These are phyloP conservation scores for Alca torda DNA, from an alignment of 2,797 vertebrate genomes.

Conservation along the genomic window DNA sequence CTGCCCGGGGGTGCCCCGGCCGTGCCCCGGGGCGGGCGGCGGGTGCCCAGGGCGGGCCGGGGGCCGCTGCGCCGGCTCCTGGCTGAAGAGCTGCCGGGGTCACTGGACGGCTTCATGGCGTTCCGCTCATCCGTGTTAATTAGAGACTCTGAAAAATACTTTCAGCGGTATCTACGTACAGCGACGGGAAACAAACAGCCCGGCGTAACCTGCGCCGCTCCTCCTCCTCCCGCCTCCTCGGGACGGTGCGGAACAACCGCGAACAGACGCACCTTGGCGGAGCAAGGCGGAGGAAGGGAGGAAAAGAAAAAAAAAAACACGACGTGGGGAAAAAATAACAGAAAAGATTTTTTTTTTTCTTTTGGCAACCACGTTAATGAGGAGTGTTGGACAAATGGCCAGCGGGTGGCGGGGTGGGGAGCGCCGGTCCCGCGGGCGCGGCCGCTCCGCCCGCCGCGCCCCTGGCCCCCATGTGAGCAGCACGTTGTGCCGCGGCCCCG, in stretches of 20 bases:
- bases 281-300: background rate
- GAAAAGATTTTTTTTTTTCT: background rate
- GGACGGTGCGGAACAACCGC: background rate
- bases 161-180: slow-evolving; percentile 4
- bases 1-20: background rate
- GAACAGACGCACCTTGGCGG: background rate
- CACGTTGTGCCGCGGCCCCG: background rate
- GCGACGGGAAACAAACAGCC: background rate
- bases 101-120: background rate
- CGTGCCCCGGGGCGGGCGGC: background rate
- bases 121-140: slow-evolving; percentile 14
- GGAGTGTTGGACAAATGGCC: background rate
- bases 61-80: background rate
- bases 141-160: slow-evolving; percentile 45
- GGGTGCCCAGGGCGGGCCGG: background rate
- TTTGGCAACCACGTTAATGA: background rate
- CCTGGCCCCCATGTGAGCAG: background rate
- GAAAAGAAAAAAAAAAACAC: background rate
- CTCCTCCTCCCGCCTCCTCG: background rate
- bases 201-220: background rate
- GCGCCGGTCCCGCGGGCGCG: background rate
- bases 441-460: background rate
- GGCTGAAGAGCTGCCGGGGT: background rate
- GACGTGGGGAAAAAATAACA: background rate
- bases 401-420: background rate